Base-by-base conservation (phyloP, 2,797 vertebrate species). In the Bradypodion pumilum region DNA sequence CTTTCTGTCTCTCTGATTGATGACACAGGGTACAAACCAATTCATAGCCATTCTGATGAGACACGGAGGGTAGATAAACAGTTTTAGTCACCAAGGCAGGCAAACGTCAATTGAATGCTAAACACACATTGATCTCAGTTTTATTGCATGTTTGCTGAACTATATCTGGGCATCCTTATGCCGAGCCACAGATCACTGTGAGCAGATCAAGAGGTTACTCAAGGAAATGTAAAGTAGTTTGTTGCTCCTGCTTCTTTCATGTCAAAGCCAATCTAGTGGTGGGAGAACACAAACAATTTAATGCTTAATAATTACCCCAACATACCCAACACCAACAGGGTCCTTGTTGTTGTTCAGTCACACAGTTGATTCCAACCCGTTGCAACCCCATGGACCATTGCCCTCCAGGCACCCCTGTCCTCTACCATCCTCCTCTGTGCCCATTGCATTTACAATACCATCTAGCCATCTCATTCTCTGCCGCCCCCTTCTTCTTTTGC, bases 71-170 rank as follows among this genome's bases (percentile, higher is more conserved):
- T 52, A 9, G 79, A 81, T 42, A 73, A 81, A 62, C 29, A 72
- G 23, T 69, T 37, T 69, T 19, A 56, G 65, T 80, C 37, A 40
- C 65, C 37, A 32, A 69, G 32, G 15, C 52, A 69, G 49, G 78
- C 78, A 80, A 69, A 56, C 32, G 29, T 80, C 78, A 69, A 9
- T 29, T 69, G 40, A 32, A 69, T 83, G 19, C 73, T 83, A 74
- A 32, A 32, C 32, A 42, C 63, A 74, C 49, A 68, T 27, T 5
- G 46, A 83, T 76, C 65, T 63, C 73, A 75, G 74, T 69, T 69
- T 32, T 68, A 77, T 35, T 44, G 49, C 13, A 32, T 56, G 23
- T 12, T 19, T 44, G 40, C 37, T 77, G 74, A 44, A 59, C 52
- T 35, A 8, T 70, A 27, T 29, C 37, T 69, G 29, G 10, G 49